Base-by-base conservation (phyloP, 2,888 invertebrate species). In the Clostera curtula region DNA sequence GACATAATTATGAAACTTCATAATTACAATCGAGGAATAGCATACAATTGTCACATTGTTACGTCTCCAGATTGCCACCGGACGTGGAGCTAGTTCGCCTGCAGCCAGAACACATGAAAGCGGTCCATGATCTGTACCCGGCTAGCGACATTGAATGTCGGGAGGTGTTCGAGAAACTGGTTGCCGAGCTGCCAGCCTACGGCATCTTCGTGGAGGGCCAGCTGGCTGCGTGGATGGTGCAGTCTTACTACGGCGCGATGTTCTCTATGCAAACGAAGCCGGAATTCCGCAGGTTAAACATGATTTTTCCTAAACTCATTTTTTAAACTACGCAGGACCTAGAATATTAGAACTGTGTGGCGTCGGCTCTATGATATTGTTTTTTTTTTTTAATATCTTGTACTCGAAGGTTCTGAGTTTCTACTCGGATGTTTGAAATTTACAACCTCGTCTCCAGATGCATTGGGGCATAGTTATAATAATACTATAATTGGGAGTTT, bases 191-290 rank as follows among this genome's bases (percentile, higher is more conserved):
- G 43, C 93, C 93, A 5, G 93, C 93, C 9, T 91, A 91, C 65
- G 94, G 93, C 17, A 89, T 94, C 40, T 93, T 93, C 71, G 89
- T 87, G 56, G 86, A 86, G 29, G 92, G 91, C 25, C 88, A 90
- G 52, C 79, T 94, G 40, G 93, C 93, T 16, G 94, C 94, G 12
- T 94, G 94, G 94, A 94, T 94, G 94, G 92, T 94, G 24, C 94
- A 94, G 69, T 93, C 93, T 10, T 94, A 94, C 74, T 94, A 94
- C 71, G 94, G 94, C 12, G 94, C 94, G 37, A 94, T 94, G 94
- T 94, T 94, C 82, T 93, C 93, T 25, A 94, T 94, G 94, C 93
- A 94, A 76, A 94, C 94, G 31, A 87, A 89, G 56, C 91, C 91
- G 25, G 90, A 91, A 67, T 89, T 88, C 70, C 87, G 91, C 39